Percentiles rank a stretch among this genome's conserved stretches.
phyloP scores from a whole-genome alignment of 2,113 vertebrate genomes.

The Suricata suricatta region DNA sequence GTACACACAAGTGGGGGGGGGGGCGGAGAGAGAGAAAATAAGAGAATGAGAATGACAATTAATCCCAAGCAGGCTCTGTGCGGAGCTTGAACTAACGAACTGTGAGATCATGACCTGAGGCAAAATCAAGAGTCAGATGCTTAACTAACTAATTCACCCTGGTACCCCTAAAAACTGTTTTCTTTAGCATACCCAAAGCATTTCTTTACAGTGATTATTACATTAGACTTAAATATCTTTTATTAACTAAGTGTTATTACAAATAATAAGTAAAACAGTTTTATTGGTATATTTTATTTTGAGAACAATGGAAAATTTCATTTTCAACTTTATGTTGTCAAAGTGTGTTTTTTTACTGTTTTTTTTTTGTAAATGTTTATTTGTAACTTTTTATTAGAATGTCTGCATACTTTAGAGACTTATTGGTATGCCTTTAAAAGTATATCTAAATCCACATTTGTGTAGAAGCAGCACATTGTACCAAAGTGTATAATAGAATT shows the following conservation, averaged over 20 bases:
- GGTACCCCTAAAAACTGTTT: background rate
- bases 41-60: too few species aligned
- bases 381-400: constrained; percentile 19
- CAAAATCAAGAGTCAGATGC: too few species aligned
- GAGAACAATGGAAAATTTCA: background rate
- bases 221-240: background rate
- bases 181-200: constrained; percentile 37
- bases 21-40: too few species aligned
- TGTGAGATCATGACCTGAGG: too few species aligned
- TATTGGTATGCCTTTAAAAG: background rate
- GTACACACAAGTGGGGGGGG: too few species aligned
- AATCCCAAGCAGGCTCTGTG: too few species aligned
- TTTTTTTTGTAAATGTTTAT: constrained; percentile 15
- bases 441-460: background rate
- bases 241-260: background rate
- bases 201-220: constrained; percentile 9
- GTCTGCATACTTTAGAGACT: background rate
- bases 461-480: background rate
- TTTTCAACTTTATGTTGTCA: background rate
- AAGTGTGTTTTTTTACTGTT: background rate
- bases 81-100: too few species aligned
- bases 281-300: constrained; percentile 44
- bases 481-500: background rate
- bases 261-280: background rate
- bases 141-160: too few species aligned